A percentile compares a stretch with the other conserved stretches of the same genome.
Evolutionary conservation across 2,888 invertebrate species (phyloP).

Genomic region (Spodoptera exigua): DNA sequence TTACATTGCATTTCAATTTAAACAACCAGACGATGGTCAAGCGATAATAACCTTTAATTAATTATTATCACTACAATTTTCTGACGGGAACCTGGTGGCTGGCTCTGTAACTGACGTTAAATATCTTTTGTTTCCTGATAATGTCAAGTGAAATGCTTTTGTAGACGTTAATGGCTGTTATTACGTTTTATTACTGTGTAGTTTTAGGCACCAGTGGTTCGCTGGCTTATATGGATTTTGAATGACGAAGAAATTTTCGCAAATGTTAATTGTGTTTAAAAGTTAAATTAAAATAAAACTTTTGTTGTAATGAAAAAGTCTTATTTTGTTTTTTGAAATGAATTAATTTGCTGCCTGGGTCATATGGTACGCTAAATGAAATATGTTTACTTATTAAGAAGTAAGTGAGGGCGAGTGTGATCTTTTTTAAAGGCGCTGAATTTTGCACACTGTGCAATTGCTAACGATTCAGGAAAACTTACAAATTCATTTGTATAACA

Average conservation of each 20-base stretch:
- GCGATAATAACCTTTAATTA: constrained; percentile 28
- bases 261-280: constrained; percentile 1
- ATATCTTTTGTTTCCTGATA: constrained; percentile 45
- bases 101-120: constrained; percentile 36
- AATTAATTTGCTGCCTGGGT: too few relatives aligned
- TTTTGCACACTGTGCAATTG: too few relatives aligned
- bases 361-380: too few relatives aligned
- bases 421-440: too few relatives aligned
- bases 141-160: constrained; percentile 32
- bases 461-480: not conserved
- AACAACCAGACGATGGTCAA: constrained; percentile 18
- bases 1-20: constrained; percentile 1
- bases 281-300: not conserved
- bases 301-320: not conserved
- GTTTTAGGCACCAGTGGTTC: constrained; percentile 20
- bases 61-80: constrained; percentile 31
- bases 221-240: constrained; percentile 37
- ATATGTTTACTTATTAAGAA: too few relatives aligned
- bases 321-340: too few relatives aligned
- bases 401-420: too few relatives aligned
- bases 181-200: constrained; percentile 33
- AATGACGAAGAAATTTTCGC: constrained; percentile 5
- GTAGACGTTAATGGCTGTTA: constrained; percentile 36
- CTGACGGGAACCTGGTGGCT: constrained; percentile 16
- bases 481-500: too few relatives aligned